Evolutionary conservation across 1,140 invertebrate species (phyloP).

Genomic region (Lordiphosa clarofinis): DNA sequence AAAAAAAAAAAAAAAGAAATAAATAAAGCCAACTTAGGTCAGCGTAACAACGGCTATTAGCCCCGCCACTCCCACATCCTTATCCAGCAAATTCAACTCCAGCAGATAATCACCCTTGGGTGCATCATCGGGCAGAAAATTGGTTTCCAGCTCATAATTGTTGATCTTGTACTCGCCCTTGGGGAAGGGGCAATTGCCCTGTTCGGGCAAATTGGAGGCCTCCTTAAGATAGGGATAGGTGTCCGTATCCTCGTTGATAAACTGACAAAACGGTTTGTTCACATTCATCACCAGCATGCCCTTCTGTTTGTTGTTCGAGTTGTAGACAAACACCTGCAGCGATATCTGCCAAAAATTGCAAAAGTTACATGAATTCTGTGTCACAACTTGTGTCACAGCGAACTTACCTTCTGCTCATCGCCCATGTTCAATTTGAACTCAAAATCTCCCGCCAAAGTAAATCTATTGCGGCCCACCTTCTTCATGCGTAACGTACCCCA

Average conservation of each 20-base stretch:
- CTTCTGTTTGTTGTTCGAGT: slow-evolving; percentile 24
- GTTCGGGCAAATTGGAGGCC: slow-evolving; percentile 47
- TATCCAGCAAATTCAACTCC: slow-evolving; percentile 36
- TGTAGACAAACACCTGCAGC: slow-evolving; percentile 44
- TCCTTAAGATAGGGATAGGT: slow-evolving; percentile 54
- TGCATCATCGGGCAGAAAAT: slow-evolving; percentile 52
- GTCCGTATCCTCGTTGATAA: slow-evolving; percentile 56
- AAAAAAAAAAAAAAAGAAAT: neutral
- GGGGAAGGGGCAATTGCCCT: slow-evolving; percentile 48
- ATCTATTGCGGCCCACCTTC: slow-evolving; percentile 52
- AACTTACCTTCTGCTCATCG: slow-evolving; percentile 46
- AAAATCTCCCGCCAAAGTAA: slow-evolving; percentile 43
- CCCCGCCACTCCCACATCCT: slow-evolving; percentile 38
- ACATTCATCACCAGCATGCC: slow-evolving; percentile 55
- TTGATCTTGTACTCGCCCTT: slow-evolving; percentile 56
- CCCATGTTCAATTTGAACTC: slow-evolving; percentile 56
- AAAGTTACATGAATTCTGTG: too few relatives aligned
- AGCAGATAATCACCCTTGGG: slow-evolving; percentile 55
- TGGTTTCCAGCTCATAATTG: slow-evolving; percentile 60
- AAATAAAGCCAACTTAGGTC: slow-evolving; percentile 18
- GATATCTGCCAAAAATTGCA: slow-evolving; percentile 21
- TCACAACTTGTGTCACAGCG: too few relatives aligned
- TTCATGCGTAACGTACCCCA: slow-evolving; percentile 60
- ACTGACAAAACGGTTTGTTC: slow-evolving; percentile 59
- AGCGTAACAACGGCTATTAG: slow-evolving; percentile 42